Conservation (phyloP, 2,113 vertebrate genomes). For the Accipiter virgatus region DNA sequence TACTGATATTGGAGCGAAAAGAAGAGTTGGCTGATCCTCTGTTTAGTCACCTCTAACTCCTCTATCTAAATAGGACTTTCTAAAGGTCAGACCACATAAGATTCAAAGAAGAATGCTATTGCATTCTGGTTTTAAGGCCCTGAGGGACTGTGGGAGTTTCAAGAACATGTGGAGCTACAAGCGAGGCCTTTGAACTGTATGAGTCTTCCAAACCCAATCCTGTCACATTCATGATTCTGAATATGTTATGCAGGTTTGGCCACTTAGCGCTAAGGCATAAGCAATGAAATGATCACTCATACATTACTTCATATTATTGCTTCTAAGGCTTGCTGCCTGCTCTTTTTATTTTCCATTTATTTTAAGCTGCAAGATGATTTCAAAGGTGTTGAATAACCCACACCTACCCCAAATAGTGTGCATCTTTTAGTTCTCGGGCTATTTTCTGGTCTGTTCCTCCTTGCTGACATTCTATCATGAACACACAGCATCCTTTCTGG, state of each 20-base stretch:
- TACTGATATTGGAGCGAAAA: neutral
- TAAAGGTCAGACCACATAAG: neutral
- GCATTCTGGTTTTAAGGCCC: slow-evolving; percentile 19
- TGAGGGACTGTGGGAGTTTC: slow-evolving; percentile 23
- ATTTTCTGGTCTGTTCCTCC: neutral
- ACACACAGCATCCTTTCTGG: neutral
- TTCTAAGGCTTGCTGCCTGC: neutral
- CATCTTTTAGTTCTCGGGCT: neutral
- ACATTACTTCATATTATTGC: neutral
- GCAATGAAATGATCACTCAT: neutral
- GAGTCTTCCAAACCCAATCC: neutral
- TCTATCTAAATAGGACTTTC: neutral
- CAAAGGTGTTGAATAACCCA: neutral
- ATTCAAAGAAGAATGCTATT: neutral
- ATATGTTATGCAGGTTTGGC: slow-evolving; percentile 34
- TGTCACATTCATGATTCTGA: neutral
- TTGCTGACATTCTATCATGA: neutral
- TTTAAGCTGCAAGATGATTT: neutral
- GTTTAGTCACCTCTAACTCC: neutral
- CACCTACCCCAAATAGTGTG: neutral
- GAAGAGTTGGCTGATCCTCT: neutral
- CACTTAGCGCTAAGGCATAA: neutral
- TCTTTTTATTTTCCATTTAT: slow-evolving; percentile 12
- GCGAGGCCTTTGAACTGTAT: neutral
- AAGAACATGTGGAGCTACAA: neutral